These are phyloP conservation scores for Melanargia galathea DNA, from an alignment of 2,888 invertebrate genomes.

Conservation along the genomic window DNA sequence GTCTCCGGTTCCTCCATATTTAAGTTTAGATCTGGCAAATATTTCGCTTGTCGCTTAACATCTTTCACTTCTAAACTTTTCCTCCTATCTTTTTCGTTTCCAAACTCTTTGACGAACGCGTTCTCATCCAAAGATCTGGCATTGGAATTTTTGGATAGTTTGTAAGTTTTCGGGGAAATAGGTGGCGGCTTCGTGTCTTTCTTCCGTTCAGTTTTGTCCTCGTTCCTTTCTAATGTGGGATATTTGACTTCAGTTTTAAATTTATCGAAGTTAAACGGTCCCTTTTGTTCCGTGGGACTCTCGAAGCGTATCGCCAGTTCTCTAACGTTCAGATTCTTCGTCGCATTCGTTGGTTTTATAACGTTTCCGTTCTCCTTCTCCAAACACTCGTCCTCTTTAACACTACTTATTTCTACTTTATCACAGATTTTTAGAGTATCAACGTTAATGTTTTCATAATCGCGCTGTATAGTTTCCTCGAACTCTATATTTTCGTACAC, in stretches of 20 bases:
- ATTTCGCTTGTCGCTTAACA: constrained; percentile 83
- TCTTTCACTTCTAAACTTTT: constrained; percentile 85
- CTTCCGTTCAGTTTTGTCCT: constrained; percentile 55
- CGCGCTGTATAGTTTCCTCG: constrained; percentile 49
- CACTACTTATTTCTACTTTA: constrained; percentile 53
- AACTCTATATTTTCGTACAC: constrained; percentile 68
- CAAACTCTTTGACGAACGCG: constrained; percentile 87
- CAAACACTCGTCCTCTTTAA: constrained; percentile 43
- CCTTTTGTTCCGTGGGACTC: constrained; percentile 82
- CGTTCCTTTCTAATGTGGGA: constrained; percentile 62
- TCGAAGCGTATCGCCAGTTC: constrained; percentile 85
- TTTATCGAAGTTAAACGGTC: constrained; percentile 81
- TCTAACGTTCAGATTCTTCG: constrained; percentile 79
- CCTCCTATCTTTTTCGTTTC: constrained; percentile 74
- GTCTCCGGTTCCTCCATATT: constrained; percentile 61
- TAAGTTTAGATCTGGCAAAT: constrained; percentile 70
- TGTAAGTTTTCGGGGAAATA: constrained; percentile 82
- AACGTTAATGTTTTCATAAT: constrained; percentile 70
- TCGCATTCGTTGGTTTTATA: constrained; percentile 47
- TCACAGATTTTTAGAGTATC: constrained; percentile 66
- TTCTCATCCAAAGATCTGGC: constrained; percentile 88
- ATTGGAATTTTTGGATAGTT: constrained; percentile 83
- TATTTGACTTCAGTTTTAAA: constrained; percentile 72
- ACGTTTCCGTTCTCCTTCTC: constrained; percentile 68
- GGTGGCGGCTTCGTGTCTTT: constrained; percentile 80